Base-by-base conservation (phyloP, 2,797 vertebrate species). In the Typhlichthys eigenmanni region DNA sequence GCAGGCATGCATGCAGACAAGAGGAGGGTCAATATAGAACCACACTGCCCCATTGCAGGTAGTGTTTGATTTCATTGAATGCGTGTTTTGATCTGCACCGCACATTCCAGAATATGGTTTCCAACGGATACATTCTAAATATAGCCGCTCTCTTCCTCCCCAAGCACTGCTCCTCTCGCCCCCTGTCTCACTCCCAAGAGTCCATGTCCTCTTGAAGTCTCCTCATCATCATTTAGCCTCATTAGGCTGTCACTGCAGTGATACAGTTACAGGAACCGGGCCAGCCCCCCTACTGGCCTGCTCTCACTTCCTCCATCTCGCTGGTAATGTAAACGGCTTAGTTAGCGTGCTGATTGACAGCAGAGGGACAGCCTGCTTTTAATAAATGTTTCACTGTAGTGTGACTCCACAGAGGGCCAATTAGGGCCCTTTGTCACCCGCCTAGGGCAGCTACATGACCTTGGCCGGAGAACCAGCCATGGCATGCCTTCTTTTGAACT, bases 181-280 rank as follows among this genome's bases (percentile, higher is more conserved):
- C 79, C 77, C 63, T 62, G 60, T 71, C 64, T 53, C 64, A 72
- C 75, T 59, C 62, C 59, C 71, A 71, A 72, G 67, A 71, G 62
- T 74, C 70, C 43, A 55, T 79, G 60, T 76, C 64, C 77, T 79
- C 81, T 73, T 69, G 78, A 81, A 81, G 76, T 43, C 38, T 43
- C 71, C 75, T 83, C 79, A 78, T 88, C 84, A 89, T 90, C 86
- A 88, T 87, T 88, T 84, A 81, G 73, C 81, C 86, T 90, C 80
- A 88, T 92, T 92, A 91, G 81, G 79, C 78, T 86, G 88, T 91
- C 88, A 85, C 73, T 79, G 72, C 65, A 60, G 69, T 75, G 79
- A 84, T 90, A 76, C 32, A 45, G 82, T 91, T 91, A 86, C 91
- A 86, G 81, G 85, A 91, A 72, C 73, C 75, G 62, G 59, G 63